Evolutionary conservation across 2,888 invertebrate species (phyloP).

Genomic region (Eurytoma adleriae): DNA sequence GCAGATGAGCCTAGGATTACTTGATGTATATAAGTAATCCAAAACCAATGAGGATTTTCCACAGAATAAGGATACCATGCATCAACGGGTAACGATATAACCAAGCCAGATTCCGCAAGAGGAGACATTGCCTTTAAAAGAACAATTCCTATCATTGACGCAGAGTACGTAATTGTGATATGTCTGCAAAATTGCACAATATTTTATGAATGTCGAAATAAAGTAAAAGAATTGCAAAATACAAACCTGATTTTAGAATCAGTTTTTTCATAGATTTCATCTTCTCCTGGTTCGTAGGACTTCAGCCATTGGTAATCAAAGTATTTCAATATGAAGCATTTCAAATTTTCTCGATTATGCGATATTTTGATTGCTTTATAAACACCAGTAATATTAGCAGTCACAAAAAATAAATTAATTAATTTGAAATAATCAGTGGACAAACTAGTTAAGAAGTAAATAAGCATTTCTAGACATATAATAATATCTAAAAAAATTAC

Average conservation of each 20-base stretch:
- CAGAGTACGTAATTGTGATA: constrained; percentile 27
- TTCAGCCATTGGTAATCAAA: constrained; percentile 30
- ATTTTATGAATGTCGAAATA: background rate
- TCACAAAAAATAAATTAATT: constrained; percentile 36
- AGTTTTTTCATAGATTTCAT: constrained; percentile 28
- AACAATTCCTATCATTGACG: constrained; percentile 34
- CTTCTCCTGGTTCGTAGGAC: background rate
- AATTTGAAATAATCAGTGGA: constrained; percentile 35
- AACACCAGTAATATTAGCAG: constrained; percentile 35
- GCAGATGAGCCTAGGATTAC: constrained; percentile 23
- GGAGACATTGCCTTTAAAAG: constrained; percentile 39
- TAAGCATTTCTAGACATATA: constrained; percentile 35
- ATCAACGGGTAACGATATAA: constrained; percentile 17
- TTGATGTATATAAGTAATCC: constrained; percentile 45
- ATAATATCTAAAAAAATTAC: constrained; percentile 16
- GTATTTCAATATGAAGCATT: constrained; percentile 10
- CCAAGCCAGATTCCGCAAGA: background rate
- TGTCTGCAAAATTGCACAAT: constrained; percentile 4
- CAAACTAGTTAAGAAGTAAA: constrained; percentile 24
- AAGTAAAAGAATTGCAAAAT: background rate
- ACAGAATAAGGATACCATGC: constrained; percentile 44
- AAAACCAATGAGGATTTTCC: constrained; percentile 35
- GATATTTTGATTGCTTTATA: constrained; percentile 35
- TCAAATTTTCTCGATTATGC: constrained; percentile 16
- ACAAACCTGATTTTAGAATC: constrained; percentile 33